A percentile compares a stretch with the other conserved stretches of the same genome.
These are phyloP conservation scores for Synergus laeviventris DNA, from an alignment of 2,888 invertebrate species.

Conservation along the genomic window DNA sequence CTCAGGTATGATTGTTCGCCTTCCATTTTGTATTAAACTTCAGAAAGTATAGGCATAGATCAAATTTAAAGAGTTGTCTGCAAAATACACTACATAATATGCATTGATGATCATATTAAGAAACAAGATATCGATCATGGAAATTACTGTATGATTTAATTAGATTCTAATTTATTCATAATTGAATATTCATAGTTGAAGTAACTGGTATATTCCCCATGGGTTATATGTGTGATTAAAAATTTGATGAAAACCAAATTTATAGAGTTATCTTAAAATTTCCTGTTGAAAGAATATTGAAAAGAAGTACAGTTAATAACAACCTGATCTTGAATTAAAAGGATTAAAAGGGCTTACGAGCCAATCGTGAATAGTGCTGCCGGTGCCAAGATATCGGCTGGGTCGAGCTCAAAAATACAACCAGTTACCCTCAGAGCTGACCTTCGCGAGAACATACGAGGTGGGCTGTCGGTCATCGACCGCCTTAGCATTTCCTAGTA, in stretches of 20 bases:
- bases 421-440: slow-evolving; percentile 38
- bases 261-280: not conserved
- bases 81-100: not conserved
- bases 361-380: slow-evolving; percentile 10
- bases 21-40: not conserved
- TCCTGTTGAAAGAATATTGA: not conserved
- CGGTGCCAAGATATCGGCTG: slow-evolving; percentile 31
- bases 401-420: slow-evolving; percentile 32
- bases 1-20: slow-evolving; percentile 17
- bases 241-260: not conserved
- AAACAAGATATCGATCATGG: not conserved
- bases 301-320: not conserved
- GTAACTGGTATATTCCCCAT: not conserved
- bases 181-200: not conserved
- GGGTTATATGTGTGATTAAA: not conserved
- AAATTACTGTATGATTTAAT: slow-evolving; percentile 7
- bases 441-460: slow-evolving; percentile 32
- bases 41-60: not conserved
- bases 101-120: not conserved
- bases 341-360: slow-evolving; percentile 20
- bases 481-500: slow-evolving; percentile 27
- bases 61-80: too few relatives aligned
- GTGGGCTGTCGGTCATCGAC: slow-evolving; percentile 29
- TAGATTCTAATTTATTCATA: slow-evolving; percentile 30
- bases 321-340: slow-evolving; percentile 28